Evolutionary conservation across 2,888 invertebrate genomes (phyloP).

Genomic region (Drosophila mimica): DNA sequence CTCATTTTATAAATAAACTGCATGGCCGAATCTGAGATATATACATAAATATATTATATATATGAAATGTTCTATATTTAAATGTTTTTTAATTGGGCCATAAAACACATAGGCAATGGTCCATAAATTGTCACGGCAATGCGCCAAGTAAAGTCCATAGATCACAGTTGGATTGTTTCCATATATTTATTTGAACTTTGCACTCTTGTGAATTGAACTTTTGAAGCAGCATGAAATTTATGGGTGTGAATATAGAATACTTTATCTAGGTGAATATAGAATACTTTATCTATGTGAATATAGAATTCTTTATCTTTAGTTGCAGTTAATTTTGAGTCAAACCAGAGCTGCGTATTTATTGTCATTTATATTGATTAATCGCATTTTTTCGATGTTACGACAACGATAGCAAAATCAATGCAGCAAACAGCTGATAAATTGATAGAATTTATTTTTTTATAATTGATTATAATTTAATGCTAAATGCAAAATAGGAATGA

Average conservation of each 20-base stretch:
- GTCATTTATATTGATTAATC: background rate
- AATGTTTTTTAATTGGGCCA: constrained; percentile 34
- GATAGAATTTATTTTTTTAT: background rate
- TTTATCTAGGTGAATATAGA: no score
- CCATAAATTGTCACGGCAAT: constrained; percentile 25
- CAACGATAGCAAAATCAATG: background rate
- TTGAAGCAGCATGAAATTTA: background rate
- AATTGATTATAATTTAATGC: background rate
- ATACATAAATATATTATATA: constrained; percentile 1
- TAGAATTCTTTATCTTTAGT: no score
- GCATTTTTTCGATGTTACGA: background rate
- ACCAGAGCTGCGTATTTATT: background rate
- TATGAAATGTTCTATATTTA: constrained; percentile 47
- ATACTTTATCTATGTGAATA: no score
- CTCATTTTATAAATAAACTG: constrained; percentile 17
- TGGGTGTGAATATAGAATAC: background rate
- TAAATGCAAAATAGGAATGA: background rate
- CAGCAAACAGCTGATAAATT: background rate
- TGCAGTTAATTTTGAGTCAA: no score
- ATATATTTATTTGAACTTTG: background rate
- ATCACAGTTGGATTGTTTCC: background rate
- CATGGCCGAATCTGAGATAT: constrained; percentile 21
- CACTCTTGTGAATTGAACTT: background rate
- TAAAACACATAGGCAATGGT: constrained; percentile 17
- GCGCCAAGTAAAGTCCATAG: background rate